These are phyloP conservation scores for Drosophila murphyi DNA, from an alignment of 1,140 invertebrate species.

Conservation along the genomic window DNA sequence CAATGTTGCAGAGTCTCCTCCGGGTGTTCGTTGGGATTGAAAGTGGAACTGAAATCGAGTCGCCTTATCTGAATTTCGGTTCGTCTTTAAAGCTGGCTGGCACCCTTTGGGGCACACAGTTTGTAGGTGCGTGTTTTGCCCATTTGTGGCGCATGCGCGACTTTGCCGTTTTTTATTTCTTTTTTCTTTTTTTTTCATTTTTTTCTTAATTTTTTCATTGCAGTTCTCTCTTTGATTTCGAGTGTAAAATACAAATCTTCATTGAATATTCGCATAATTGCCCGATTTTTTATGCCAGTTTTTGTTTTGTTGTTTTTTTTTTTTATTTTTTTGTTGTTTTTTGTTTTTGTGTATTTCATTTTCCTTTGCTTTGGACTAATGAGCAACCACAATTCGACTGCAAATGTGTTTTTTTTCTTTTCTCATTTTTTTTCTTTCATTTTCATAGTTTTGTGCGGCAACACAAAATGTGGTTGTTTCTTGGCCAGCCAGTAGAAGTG, in stretches of 20 bases:
- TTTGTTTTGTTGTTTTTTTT: background rate
- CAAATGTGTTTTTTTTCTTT: background rate
- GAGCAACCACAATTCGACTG: constrained; percentile 62
- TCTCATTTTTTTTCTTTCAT: background rate
- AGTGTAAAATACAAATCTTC: constrained; percentile 41
- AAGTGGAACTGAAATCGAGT: constrained; percentile 15
- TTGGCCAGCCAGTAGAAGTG: background rate
- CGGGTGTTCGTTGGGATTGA: background rate
- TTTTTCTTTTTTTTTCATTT: background rate
- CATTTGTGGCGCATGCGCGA: constrained; percentile 50
- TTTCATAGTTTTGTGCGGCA: background rate
- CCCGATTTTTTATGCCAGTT: constrained; percentile 24
- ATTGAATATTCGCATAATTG: constrained; percentile 75
- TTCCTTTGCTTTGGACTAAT: constrained; percentile 39
- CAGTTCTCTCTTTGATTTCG: constrained; percentile 17
- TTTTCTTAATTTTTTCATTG: too few species aligned
- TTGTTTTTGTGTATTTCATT: background rate
- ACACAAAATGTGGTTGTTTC: constrained; percentile 6
- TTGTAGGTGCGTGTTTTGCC: constrained; percentile 4
- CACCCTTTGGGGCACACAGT: background rate
- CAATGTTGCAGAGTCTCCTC: background rate
- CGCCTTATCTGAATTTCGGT: constrained; percentile 1
- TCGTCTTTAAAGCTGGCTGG: background rate
- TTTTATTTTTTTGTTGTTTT: constrained; percentile 17
- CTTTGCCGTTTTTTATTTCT: constrained; percentile 33